phyloP scores from a whole-genome alignment of 2,113 vertebrate genomes.

The Indri indri region DNA sequence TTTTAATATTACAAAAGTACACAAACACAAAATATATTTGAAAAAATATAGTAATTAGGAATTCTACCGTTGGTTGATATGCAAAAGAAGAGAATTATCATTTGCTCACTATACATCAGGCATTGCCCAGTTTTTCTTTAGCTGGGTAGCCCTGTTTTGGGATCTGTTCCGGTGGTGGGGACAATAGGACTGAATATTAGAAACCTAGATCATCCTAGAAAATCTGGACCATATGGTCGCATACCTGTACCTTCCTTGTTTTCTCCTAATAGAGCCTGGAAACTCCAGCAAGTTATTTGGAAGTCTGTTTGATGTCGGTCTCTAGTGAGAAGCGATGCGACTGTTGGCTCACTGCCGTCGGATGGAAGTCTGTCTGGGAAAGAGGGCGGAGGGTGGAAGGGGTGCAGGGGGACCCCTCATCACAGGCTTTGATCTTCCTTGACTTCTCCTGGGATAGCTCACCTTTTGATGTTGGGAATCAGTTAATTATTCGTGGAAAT shows the following conservation, averaged over 20 bases:
- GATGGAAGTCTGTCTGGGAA: slow-evolving; percentile 80
- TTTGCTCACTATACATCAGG: neutral
- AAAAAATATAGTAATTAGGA: neutral
- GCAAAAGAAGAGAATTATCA: neutral
- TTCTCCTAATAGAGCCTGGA: slow-evolving; percentile 69
- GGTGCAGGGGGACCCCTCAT: slow-evolving; percentile 64
- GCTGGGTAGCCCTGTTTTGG: neutral
- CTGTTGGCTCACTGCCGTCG: slow-evolving; percentile 66
- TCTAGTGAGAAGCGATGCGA: slow-evolving; percentile 74
- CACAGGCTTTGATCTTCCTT: slow-evolving; percentile 81
- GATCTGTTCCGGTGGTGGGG: neutral
- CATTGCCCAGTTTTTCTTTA: neutral
- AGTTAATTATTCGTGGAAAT: slow-evolving; percentile 83
- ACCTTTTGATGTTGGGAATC: slow-evolving; percentile 83
- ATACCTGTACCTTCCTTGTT: slow-evolving; percentile 55
- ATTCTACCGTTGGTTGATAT: neutral
- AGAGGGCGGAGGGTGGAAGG: slow-evolving; percentile 46
- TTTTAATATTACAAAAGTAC: neutral
- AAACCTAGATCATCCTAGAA: neutral
- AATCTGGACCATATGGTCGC: slow-evolving; percentile 43
- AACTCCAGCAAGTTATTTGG: slow-evolving; percentile 80
- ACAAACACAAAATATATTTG: neutral
- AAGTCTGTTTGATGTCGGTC: slow-evolving; percentile 86
- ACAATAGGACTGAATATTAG: neutral
- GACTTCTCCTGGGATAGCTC: slow-evolving; percentile 78